Conservation (phyloP, 1,140 invertebrate genomes). For the Aphelenchoides besseyi region DNA sequence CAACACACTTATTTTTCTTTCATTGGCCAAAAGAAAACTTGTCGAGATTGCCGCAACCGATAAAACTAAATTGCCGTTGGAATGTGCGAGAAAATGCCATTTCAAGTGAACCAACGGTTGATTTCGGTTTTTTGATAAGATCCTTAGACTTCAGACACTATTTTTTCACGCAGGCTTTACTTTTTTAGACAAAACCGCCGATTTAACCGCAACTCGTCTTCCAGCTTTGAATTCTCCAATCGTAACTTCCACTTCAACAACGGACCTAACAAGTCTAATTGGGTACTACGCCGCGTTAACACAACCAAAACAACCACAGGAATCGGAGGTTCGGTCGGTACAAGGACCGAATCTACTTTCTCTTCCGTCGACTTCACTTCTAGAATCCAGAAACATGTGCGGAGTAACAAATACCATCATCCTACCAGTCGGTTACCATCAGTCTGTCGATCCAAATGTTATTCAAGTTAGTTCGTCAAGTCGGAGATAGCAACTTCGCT, state of each 20-base stretch:
- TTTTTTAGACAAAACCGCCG: too few relatives aligned
- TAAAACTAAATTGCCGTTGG: neutral
- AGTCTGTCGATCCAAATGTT: neutral
- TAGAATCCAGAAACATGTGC: neutral
- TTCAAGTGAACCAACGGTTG: too few relatives aligned
- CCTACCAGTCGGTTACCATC: slow-evolving; percentile 13
- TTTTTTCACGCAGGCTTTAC: too few relatives aligned
- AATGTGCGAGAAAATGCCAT: too few relatives aligned
- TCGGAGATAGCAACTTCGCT: neutral
- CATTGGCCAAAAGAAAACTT: neutral
- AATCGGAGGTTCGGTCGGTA: neutral
- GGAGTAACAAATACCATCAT: slow-evolving; percentile 2
- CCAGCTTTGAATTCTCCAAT: neutral
- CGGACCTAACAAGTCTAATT: neutral
- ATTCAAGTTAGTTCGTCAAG: slow-evolving; percentile 13
- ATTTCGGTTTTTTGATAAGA: too few relatives aligned
- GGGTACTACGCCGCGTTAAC: neutral
- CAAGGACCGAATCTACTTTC: neutral
- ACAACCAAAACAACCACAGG: neutral
- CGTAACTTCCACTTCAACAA: neutral
- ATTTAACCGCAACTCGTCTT: too few relatives aligned
- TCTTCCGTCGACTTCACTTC: neutral
- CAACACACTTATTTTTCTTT: too few relatives aligned
- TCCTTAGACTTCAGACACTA: too few relatives aligned
- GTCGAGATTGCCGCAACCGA: neutral